Evolutionary conservation across 1,140 invertebrate genomes (phyloP), one percentile per base, ranked within the genome.

Genomic region (Aphelenchoides avenae): DNA sequence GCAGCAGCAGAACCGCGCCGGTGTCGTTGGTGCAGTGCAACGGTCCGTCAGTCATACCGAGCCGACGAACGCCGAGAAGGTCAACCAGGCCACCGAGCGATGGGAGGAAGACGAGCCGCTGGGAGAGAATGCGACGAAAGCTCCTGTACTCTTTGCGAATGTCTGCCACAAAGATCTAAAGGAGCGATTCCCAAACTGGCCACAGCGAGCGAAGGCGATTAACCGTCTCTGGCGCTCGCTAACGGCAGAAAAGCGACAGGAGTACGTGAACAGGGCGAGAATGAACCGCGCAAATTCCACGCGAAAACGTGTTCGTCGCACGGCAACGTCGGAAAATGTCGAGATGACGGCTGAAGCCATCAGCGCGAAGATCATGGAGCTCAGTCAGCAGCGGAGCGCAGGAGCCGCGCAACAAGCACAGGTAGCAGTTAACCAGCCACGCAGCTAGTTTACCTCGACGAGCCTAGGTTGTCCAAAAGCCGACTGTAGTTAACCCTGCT

Each of bases 41-140:
- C 31, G 15, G 3, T 31, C 13, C 34, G 34, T 13, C 34, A 36
- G 34, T n/a, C 13, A 36, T n/a, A 36, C 13, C 34, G 18, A 36
- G 34, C 34, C 34, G 34, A 36, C 34, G 34, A 36, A 13, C 34
- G 34, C 34, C 34, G 34, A 13, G 34, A 91, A 15, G 86, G 91
- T 5, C 85, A 83, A 86, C 86, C 76, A 89, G 87, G 78, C 88
- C 89, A 79, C 84, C 86, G 82, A 64, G 94, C 91, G 81, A 27
- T 94, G 94, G 90, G 89, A 94, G 77, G 86, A 86, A 18, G 94
- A 98, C 77, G 94, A 98, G 81, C 85, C 86, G 57, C 80, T 97
- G 22, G 94, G 92, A 2, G 80, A 83, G 33, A 85, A 85, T 64
- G 91, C 94, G 0, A 97, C 94, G 1, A 96, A 95, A 77, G 93